Evolutionary conservation across 2,797 vertebrate genomes (phyloP).

Genomic region (Amphiprion clarkii): DNA sequence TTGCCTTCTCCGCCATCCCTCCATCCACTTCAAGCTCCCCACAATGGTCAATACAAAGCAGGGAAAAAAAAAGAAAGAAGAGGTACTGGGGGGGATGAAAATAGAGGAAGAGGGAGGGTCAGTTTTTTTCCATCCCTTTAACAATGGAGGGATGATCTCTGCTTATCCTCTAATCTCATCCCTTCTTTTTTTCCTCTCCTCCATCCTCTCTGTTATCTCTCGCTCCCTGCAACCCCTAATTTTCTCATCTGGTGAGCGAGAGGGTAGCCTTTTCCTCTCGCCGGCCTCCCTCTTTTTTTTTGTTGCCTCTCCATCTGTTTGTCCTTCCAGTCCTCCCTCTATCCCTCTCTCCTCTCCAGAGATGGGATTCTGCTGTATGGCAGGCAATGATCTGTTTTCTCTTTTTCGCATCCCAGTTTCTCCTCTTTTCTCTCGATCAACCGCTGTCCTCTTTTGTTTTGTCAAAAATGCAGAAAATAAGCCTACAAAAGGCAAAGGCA

Average conservation of each 20-base stretch:
- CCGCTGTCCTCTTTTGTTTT: conserved; percentile 4
- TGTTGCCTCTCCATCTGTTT: conserved; percentile 65
- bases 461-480: neutral
- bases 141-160: conserved; percentile 86
- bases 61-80: conserved; percentile 27
- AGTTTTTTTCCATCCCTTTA: conserved; percentile 70
- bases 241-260: conserved; percentile 64
- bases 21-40: conserved; percentile 74
- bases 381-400: conserved; percentile 23
- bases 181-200: conserved; percentile 71
- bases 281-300: conserved; percentile 54
- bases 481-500: neutral
- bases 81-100: conserved; percentile 54
- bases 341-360: conserved; percentile 69
- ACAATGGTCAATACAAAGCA: conserved; percentile 74
- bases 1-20: conserved; percentile 63
- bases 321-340: conserved; percentile 50
- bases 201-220: conserved; percentile 63
- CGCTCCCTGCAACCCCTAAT: conserved; percentile 48
- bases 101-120: conserved; percentile 76
- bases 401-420: conserved; percentile 11
- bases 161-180: conserved; percentile 84
- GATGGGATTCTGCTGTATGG: conserved; percentile 66
- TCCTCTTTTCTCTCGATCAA: conserved; percentile 9
- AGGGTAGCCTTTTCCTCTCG: conserved; percentile 61